Evolutionary conservation across 2,113 vertebrate species (phyloP).

Genomic region (Tychaedon coryphoeus): DNA sequence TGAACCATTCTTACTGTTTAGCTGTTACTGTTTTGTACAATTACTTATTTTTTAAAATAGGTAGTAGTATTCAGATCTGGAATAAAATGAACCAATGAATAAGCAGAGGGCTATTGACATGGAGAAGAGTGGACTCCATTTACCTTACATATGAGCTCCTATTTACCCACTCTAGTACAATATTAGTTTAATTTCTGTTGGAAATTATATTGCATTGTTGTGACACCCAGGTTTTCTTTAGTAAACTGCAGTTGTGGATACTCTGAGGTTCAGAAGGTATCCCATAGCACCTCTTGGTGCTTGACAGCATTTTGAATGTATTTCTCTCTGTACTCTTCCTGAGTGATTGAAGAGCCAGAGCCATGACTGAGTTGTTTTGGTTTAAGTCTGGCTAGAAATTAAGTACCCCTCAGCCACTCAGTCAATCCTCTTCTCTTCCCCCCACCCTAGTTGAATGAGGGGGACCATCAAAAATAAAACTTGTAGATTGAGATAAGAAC

Average conservation of each 20-base stretch:
- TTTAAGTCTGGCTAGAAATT: neutral
- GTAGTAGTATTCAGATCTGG: neutral
- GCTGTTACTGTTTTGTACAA: neutral
- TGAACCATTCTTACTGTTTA: neutral
- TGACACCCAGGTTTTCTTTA: neutral
- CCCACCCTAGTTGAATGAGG: rapidly evolving
- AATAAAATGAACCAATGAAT: neutral
- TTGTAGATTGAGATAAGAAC: neutral
- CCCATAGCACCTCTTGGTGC: neutral
- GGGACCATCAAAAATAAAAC: neutral
- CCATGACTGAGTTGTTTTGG: neutral
- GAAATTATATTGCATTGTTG: neutral
- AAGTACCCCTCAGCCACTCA: neutral
- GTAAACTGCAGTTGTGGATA: neutral
- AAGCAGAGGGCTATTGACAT: neutral
- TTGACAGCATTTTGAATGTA: neutral
- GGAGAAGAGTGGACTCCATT: neutral
- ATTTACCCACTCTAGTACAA: neutral
- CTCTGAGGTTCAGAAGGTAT: neutral
- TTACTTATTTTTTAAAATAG: neutral
- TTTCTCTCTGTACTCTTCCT: neutral
- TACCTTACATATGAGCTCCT: neutral
- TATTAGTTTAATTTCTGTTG: neutral
- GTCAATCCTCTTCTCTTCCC: neutral
- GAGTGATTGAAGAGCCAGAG: neutral